phyloP scores from a whole-genome alignment of 2,113 vertebrate species.

The Struthio camelus region DNA sequence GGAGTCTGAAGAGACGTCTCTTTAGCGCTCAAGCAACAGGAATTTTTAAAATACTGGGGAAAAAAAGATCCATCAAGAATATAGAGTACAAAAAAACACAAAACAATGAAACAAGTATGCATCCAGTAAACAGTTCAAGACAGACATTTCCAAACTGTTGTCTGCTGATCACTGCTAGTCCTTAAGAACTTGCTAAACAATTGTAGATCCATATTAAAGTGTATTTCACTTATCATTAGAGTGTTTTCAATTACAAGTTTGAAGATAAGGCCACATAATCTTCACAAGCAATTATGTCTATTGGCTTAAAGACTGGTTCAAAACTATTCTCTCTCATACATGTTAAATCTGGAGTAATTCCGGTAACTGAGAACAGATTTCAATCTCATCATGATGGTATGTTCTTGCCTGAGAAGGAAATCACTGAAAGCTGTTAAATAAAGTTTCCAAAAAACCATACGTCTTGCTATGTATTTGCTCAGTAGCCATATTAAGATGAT shows the following conservation, averaged over 20 bases:
- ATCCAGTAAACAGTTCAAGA: not conserved
- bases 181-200: not conserved
- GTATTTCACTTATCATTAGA: not conserved
- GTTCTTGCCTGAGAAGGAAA: not conserved
- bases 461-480: not conserved
- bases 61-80: not conserved
- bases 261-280: not conserved
- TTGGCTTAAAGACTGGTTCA: not conserved
- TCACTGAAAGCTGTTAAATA: not conserved
- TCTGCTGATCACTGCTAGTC: not conserved
- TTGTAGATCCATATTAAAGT: not conserved
- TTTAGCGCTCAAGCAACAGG: not conserved
- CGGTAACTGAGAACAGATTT: constrained; percentile 16
- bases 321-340: not conserved
- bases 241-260: constrained; percentile 6
- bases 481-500: not conserved
- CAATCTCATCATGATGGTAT: not conserved
- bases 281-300: not conserved
- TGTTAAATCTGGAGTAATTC: not conserved
- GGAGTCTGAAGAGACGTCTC: not conserved
- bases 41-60: not conserved
- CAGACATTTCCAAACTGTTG: not conserved
- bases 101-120: not conserved
- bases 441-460: not conserved
- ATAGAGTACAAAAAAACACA: not conserved